These are phyloP conservation scores for Campoletis sonorensis DNA, from an alignment of 1,140 invertebrate species.

Conservation along the genomic window DNA sequence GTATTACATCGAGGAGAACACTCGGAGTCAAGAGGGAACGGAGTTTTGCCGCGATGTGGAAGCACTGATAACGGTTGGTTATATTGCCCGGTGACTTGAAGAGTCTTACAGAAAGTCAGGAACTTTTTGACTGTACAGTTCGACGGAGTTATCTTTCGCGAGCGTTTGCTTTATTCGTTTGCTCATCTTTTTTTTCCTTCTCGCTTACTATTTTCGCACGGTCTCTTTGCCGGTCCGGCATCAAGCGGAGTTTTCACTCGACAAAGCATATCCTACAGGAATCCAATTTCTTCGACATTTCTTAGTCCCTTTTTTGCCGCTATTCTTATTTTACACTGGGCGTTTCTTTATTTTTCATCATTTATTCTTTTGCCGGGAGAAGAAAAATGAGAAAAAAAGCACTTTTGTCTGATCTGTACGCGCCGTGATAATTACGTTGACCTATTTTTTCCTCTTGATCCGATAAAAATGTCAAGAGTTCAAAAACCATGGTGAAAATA, in stretches of 20 bases:
- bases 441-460: neutral
- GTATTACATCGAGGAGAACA: conserved; percentile 20
- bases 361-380: neutral
- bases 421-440: neutral
- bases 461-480: neutral
- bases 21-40: neutral
- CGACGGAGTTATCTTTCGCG: neutral
- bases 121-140: neutral
- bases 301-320: neutral
- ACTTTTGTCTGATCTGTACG: neutral
- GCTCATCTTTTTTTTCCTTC: neutral
- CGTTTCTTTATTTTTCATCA: neutral
- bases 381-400: neutral
- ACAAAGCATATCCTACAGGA: conserved; percentile 19
- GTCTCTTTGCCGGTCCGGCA: conserved; percentile 1
- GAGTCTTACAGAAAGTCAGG: conserved; percentile 1
- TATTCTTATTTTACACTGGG: neutral
- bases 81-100: conserved; percentile 11
- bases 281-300: conserved; percentile 26
- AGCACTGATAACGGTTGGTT: conserved; percentile 19
- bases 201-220: neutral
- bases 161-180: neutral
- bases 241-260: neutral
- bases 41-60: neutral
- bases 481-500: neutral